Conservation (phyloP, 2,888 invertebrate genomes). For the Boloria selene region DNA sequence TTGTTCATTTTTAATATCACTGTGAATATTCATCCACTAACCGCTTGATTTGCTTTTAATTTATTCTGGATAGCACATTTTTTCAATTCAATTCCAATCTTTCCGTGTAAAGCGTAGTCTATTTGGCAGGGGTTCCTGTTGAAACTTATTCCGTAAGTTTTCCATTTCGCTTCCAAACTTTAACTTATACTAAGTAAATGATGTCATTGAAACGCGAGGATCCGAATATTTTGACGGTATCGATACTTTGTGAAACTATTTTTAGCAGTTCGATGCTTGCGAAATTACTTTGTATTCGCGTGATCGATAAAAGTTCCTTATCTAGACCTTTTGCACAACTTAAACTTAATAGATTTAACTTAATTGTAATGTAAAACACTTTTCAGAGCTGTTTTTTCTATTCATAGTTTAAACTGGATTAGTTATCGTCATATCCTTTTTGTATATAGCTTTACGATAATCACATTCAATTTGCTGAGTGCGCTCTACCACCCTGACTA, state of each 20-base stretch:
- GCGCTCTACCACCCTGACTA: conserved; percentile 36
- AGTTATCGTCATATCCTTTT: neutral
- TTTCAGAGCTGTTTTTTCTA: neutral
- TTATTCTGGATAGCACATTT: conserved; percentile 15
- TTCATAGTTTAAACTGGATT: too few relatives aligned
- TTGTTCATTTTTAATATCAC: conserved; percentile 17
- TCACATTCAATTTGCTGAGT: conserved; percentile 38
- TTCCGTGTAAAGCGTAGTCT: conserved; percentile 20
- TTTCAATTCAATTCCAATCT: conserved; percentile 17
- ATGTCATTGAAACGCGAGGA: conserved; percentile 35
- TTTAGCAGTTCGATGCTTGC: conserved; percentile 30
- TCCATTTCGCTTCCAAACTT: conserved; percentile 33
- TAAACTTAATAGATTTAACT: conserved; percentile 36
- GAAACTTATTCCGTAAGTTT: conserved; percentile 28
- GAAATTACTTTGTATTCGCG: conserved; percentile 20
- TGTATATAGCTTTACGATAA: conserved; percentile 4
- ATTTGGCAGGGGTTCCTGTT: conserved; percentile 28
- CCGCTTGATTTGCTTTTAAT: conserved; percentile 22
- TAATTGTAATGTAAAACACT: conserved; percentile 4
- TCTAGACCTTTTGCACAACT: conserved; percentile 17
- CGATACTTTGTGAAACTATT: conserved; percentile 34
- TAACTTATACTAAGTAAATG: conserved; percentile 36
- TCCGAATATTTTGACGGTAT: conserved; percentile 36
- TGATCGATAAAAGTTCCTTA: conserved; percentile 23
- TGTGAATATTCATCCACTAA: conserved; percentile 12